Evolutionary conservation across 2,797 vertebrate species (phyloP), one percentile per base, ranked within the genome.

Genomic region (Chaunax sp.): DNA sequence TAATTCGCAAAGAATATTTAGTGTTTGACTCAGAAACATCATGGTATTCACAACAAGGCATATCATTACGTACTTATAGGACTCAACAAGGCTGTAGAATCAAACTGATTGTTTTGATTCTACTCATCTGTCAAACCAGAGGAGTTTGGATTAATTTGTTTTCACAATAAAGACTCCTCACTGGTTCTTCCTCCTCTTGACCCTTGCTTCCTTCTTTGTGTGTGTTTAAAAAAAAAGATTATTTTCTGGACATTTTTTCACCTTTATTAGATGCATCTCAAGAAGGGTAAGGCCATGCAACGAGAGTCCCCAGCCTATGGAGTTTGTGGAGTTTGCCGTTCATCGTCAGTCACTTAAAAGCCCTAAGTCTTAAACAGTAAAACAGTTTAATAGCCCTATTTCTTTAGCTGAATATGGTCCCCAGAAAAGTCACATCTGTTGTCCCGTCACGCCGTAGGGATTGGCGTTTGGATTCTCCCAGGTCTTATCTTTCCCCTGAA

Each of bases 401-500:
- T 63, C 45, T 25, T 30, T 16, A 6, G 2, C 37, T 41, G 2
- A 43, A 53, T 22, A 63, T 68, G 15, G 30, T 62, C 15, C 52
- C 2, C 3, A 19, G 11, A 25, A 51, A 50, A 9, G 26, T 40
- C 54, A 47, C 2, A 4, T 2, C 49, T 55, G 28, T 23, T 35
- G 11, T 20, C 16, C 57, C 46, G 33, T 26, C 47, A 53, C 16
- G 44, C 12, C 0, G 2, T 28, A 8, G 49, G 22, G 26, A 40
- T 54, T 56, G 19, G 15, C 49, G 37, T 66, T 69, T 58, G 80
- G 77, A 84, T 83, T 78, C 18, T 55, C 15, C 43, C 9, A 15
- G 41, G 11, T 64, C 76, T 91, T 87, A 88, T 91, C 85, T 87
- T 70, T 82, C 54, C 54, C 7, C 52, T 76, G 60, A 80, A 71